These are phyloP conservation scores for Cossypha niveicapilla DNA, from an alignment of 2,797 vertebrate genomes.

Conservation along the genomic window DNA sequence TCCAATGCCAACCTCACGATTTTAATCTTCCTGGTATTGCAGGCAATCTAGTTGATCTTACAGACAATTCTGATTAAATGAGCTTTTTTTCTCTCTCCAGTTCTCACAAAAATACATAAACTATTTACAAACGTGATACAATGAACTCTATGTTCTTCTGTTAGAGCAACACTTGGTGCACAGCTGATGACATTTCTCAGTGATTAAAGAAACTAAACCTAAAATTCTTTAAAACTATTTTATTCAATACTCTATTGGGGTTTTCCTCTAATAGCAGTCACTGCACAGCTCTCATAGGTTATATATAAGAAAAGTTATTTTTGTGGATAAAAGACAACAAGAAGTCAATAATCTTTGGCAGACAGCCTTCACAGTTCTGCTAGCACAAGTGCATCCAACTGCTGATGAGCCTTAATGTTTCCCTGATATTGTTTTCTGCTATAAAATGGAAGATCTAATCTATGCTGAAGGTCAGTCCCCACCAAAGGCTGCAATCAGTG, in stretches of 20 bases:
- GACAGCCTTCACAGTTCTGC: neutral
- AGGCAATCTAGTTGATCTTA: neutral
- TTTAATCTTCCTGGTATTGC: neutral
- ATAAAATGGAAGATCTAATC: constrained; percentile 47
- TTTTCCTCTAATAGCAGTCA: neutral
- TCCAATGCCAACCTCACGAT: neutral
- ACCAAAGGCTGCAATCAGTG: neutral
- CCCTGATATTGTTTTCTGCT: constrained; percentile 35
- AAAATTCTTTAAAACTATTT: neutral
- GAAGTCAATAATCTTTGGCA: constrained; percentile 32
- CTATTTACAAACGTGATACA: neutral
- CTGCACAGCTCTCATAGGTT: neutral
- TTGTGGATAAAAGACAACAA: constrained; percentile 15
- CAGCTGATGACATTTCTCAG: neutral
- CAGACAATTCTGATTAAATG: neutral
- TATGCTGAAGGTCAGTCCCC: constrained; percentile 27
- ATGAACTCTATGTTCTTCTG: neutral
- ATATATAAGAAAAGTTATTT: neutral
- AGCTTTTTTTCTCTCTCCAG: neutral
- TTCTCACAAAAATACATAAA: neutral
- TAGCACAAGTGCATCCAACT: constrained; percentile 33
- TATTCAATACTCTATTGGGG: neutral
- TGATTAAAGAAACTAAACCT: neutral
- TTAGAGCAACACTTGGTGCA: neutral
- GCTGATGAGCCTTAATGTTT: constrained; percentile 42